These are phyloP conservation scores for Cremastobaeus sp. DNA, from an alignment of 2,888 invertebrate genomes.

Conservation along the genomic window DNA sequence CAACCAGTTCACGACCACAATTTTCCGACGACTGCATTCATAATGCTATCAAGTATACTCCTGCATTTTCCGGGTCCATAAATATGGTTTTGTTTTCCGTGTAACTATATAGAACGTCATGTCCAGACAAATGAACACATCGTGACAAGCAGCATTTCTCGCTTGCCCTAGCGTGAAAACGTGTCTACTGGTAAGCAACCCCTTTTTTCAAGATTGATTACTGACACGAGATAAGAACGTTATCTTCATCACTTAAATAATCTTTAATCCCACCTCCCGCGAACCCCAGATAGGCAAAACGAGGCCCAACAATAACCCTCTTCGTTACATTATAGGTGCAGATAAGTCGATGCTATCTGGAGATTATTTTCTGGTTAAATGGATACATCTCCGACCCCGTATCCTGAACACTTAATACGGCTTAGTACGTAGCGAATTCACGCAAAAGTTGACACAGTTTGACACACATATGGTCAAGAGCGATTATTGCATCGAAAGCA, in stretches of 20 bases:
- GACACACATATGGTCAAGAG: constrained; percentile 45
- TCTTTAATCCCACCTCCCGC: constrained; percentile 70
- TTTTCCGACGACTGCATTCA: constrained; percentile 24
- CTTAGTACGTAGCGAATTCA: constrained; percentile 67
- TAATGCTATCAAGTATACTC: constrained; percentile 18
- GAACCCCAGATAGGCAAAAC: constrained; percentile 15
- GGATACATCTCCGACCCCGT: constrained; percentile 67
- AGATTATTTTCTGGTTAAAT: constrained; percentile 78
- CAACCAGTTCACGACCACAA: constrained; percentile 23
- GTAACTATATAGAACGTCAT: constrained; percentile 40
- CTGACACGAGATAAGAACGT: constrained; percentile 74
- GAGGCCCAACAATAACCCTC: constrained; percentile 49
- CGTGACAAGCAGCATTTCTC: constrained; percentile 76
- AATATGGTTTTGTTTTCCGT: constrained; percentile 41
- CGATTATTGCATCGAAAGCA: constrained; percentile 21
- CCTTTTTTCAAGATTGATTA: constrained; percentile 71
- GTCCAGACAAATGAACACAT: constrained; percentile 74
- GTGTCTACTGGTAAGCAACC: constrained; percentile 65
- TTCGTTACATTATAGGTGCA: constrained; percentile 51
- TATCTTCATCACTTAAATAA: constrained; percentile 76
- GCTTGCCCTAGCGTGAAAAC: constrained; percentile 74
- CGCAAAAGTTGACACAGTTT: constrained; percentile 62
- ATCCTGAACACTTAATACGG: constrained; percentile 67
- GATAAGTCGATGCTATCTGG: constrained; percentile 68
- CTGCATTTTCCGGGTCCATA: constrained; percentile 35